Conservation (phyloP, 2,797 vertebrate species). For the Anomalospiza imberbis region DNA sequence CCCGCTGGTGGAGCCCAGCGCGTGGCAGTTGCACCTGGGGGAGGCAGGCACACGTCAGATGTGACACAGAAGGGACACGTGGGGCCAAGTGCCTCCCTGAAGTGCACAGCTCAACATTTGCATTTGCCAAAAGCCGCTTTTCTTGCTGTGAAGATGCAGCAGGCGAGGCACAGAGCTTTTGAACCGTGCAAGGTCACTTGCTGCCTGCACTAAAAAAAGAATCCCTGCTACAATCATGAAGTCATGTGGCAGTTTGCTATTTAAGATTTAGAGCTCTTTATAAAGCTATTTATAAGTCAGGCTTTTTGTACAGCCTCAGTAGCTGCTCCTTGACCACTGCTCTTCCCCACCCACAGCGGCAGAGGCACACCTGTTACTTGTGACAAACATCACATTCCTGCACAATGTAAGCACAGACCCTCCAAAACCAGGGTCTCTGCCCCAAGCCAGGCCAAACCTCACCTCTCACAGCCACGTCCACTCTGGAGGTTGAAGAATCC, state of each 20-base stretch:
- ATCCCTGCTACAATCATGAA: neutral
- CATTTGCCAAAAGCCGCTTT: neutral
- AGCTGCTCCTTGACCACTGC: neutral
- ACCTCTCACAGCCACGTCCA: conserved; percentile 87
- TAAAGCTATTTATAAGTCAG: conserved; percentile 20
- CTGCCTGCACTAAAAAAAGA: conserved; percentile 17
- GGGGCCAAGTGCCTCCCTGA: neutral
- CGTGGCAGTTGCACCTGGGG: conserved; percentile 87
- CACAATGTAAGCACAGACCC: neutral
- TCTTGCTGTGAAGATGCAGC: neutral
- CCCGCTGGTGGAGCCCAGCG: conserved; percentile 89
- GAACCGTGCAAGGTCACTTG: neutral
- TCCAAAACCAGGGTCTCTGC: neutral
- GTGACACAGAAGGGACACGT: neutral
- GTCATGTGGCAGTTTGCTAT: conserved; percentile 11
- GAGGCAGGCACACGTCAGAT: neutral
- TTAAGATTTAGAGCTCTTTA: conserved; percentile 47
- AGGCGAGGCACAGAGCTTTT: neutral
- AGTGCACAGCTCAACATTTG: neutral
- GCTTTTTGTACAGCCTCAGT: neutral
- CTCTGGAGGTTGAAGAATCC: conserved; percentile 94
- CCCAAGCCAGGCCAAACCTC: neutral
- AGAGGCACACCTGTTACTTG: neutral
- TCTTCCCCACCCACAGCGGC: neutral
- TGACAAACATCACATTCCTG: neutral